phyloP scores from a whole-genome alignment of 2,113 vertebrate species.

The Ctenodactylus gundi region DNA sequence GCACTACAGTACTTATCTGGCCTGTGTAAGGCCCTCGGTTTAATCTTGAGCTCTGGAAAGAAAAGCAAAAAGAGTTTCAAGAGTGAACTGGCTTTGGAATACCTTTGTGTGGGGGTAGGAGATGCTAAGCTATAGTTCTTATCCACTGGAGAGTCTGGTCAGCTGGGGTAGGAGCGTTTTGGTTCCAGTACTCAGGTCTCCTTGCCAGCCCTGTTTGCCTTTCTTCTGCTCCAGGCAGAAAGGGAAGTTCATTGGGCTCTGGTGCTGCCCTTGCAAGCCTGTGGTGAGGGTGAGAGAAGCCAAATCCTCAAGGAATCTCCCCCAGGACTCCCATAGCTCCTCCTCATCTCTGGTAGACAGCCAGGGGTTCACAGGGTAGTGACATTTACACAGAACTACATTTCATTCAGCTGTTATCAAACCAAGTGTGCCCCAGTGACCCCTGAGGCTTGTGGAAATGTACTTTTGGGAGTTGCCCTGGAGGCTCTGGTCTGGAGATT shows the following conservation, averaged over 20 bases:
- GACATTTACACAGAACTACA: background rate
- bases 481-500: background rate
- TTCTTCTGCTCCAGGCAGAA: background rate
- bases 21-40: background rate
- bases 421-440: background rate
- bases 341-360: background rate
- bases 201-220: background rate
- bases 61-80: background rate
- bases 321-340: background rate
- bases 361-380: background rate
- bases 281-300: background rate
- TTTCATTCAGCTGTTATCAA: background rate
- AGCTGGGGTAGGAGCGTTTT: background rate
- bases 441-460: background rate
- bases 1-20: background rate
- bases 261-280: background rate
- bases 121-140: background rate
- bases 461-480: background rate
- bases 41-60: background rate
- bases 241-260: background rate
- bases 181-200: background rate
- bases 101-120: background rate
- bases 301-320: background rate
- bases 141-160: background rate
- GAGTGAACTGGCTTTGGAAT: background rate